Evolutionary conservation across 2,888 invertebrate species (phyloP).

Genomic region (Torymus auratus): DNA sequence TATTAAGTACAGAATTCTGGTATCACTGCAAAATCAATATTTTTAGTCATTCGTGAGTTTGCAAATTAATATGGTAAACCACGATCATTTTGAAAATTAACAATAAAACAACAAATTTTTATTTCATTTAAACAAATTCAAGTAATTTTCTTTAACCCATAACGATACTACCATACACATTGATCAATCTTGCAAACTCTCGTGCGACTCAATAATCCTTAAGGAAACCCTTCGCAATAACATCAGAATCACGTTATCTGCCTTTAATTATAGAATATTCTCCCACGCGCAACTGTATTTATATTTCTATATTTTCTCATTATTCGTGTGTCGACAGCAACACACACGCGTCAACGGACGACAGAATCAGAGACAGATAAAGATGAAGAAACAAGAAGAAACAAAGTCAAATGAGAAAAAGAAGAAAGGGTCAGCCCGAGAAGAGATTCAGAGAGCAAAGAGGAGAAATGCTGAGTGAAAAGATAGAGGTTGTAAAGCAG

Average conservation of each 20-base stretch:
- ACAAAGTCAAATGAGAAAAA: not conserved
- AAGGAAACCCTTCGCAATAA: not conserved
- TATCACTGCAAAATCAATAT: no score
- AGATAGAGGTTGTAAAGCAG: not conserved
- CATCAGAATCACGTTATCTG: conserved; percentile 1
- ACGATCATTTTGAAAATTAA: not conserved
- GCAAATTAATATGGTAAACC: not conserved
- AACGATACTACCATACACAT: no score
- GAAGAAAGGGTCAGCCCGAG: not conserved
- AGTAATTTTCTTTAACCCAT: not conserved
- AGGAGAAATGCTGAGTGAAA: conserved; percentile 4
- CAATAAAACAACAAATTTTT: no score
- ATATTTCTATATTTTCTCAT: conserved; percentile 32
- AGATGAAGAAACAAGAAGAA: conserved; percentile 12
- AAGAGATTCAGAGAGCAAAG: not conserved
- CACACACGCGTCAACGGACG: not conserved
- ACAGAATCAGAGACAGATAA: not conserved
- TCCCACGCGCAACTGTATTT: conserved; percentile 28
- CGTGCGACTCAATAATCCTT: not conserved
- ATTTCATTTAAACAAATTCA: not conserved
- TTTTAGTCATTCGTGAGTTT: not conserved
- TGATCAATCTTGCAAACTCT: no score
- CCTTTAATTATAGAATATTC: conserved; percentile 50
- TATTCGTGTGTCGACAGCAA: conserved; percentile 12
- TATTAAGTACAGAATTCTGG: not conserved